Percentiles rank a stretch among this genome's conserved stretches.
phyloP scores from a whole-genome alignment of 2,888 invertebrate genomes.

The Caenorhabditis parvicauda region DNA sequence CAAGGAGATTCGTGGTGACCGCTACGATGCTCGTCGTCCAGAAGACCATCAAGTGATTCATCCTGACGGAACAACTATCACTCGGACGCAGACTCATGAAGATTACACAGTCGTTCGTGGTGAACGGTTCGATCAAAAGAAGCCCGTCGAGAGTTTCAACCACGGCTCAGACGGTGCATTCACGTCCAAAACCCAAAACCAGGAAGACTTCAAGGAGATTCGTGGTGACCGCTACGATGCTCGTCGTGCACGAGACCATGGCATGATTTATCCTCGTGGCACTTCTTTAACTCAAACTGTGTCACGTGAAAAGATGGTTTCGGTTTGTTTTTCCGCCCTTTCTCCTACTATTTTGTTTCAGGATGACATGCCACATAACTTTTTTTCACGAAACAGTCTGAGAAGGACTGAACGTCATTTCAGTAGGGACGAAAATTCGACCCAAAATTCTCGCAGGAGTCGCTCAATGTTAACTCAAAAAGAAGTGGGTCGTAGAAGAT shows the following conservation, averaged over 20 bases:
- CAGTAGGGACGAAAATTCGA: too few species aligned
- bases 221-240: conserved; percentile 3
- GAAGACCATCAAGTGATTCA: neutral
- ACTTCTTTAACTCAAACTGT: neutral
- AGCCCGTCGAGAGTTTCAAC: neutral
- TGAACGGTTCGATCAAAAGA: neutral
- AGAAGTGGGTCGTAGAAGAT: too few species aligned
- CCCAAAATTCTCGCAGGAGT: too few species aligned
- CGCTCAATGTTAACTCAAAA: too few species aligned
- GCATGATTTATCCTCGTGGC: conserved; percentile 22
- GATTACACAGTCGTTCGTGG: neutral
- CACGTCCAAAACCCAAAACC: neutral
- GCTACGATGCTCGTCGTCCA: neutral
- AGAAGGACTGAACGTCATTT: too few species aligned
- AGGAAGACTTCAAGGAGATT: conserved; percentile 2
- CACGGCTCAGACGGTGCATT: neutral
- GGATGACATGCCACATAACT: too few species aligned
- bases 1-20: conserved; percentile 1
- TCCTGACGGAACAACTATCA: neutral
- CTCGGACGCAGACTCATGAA: conserved; percentile 1
- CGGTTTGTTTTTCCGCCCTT: too few species aligned
- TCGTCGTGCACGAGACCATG: conserved; percentile 11
- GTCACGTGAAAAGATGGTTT: too few species aligned
- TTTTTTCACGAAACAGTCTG: too few species aligned
- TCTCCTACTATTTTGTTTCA: too few species aligned